phyloP scores from a whole-genome alignment of 2,888 invertebrate genomes.

The Hemithea aestivaria region DNA sequence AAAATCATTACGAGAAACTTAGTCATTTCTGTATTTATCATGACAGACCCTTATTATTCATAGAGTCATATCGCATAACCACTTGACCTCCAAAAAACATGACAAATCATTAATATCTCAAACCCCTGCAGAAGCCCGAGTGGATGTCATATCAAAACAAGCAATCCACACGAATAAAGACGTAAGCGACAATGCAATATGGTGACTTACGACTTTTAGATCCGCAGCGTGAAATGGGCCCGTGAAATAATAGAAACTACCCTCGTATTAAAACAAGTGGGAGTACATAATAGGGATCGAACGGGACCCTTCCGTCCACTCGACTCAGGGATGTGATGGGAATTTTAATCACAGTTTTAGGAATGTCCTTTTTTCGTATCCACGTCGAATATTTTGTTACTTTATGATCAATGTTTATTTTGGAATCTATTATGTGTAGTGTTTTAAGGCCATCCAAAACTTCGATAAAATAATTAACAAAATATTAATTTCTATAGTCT shows the following conservation, averaged over 20 bases:
- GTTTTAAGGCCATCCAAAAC: too few relatives aligned
- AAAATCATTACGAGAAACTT: too few relatives aligned
- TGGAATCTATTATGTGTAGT: too few relatives aligned
- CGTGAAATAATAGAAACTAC: conserved; percentile 73
- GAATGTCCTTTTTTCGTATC: conserved; percentile 26
- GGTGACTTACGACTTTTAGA: conserved; percentile 6
- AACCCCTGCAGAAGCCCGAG: conserved; percentile 37
- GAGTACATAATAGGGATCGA: conserved; percentile 68
- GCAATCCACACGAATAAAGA: not conserved
- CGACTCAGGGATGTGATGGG: conserved; percentile 63
- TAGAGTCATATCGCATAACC: conserved; percentile 41
- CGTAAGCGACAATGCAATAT: not conserved
- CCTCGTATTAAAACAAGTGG: conserved; percentile 74
- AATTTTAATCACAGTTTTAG: conserved; percentile 35
- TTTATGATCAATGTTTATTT: conserved; percentile 5
- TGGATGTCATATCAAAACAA: conserved; percentile 71
- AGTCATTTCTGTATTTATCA: too few relatives aligned
- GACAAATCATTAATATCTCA: conserved; percentile 51
- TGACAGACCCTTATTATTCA: too few relatives aligned
- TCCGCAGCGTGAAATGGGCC: conserved; percentile 36
- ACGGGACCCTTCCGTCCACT: conserved; percentile 55
- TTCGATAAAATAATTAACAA: too few relatives aligned
- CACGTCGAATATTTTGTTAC: conserved; percentile 33
- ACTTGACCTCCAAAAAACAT: conserved; percentile 53
- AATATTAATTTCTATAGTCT: too few relatives aligned